Evolutionary conservation across 1,140 invertebrate species (phyloP), one percentile per base, ranked within the genome.

Genomic region (Lutraria rhynchaena): DNA sequence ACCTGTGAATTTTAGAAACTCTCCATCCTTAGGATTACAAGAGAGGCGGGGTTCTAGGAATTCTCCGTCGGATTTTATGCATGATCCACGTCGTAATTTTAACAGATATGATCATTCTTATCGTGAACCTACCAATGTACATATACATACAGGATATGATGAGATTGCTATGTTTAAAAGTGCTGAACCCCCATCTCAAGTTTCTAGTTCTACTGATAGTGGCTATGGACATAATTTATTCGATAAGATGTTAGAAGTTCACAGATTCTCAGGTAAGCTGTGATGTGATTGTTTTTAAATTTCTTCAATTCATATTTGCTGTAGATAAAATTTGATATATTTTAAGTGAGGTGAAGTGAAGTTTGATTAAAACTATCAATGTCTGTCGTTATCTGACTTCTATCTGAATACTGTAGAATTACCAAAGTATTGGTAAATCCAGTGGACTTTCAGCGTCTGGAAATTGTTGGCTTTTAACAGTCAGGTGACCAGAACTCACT

Each of bases 171-270:
- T 87, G 73, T 89, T 86, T 74, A 90, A 91, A 83, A 85, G 67
- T 55, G 31, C 83, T 76, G 89, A 91, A 37, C 90, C 90, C 1
- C 74, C 84, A 0, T 91, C 91, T 13, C 90, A 91, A 51, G 88
- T 91, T 22, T 91, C 91, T 11, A 91, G 91, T 78, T 91, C 90
- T 11, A 89, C 90, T 55, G 91, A 92, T 63, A 91, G 90, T 85
- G 90, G 91, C 17, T 91, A 91, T 73, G 84, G 89, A 11, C 87
- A 89, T 60, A 87, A 87, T 60, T 70, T 88, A 24, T 86, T 86
- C 76, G 90, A 91, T 31, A 84, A 84, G 65, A 83, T 69, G 82
- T 67, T 35, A 60, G 89, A 81, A 58, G 77, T 71, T 53, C 81
- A 63, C 4, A 84, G 85, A 75, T 85, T 85, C 63, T 87, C 86